Conservation (phyloP, 2,797 vertebrate genomes). For the Crossoptilon crossoptilon region DNA sequence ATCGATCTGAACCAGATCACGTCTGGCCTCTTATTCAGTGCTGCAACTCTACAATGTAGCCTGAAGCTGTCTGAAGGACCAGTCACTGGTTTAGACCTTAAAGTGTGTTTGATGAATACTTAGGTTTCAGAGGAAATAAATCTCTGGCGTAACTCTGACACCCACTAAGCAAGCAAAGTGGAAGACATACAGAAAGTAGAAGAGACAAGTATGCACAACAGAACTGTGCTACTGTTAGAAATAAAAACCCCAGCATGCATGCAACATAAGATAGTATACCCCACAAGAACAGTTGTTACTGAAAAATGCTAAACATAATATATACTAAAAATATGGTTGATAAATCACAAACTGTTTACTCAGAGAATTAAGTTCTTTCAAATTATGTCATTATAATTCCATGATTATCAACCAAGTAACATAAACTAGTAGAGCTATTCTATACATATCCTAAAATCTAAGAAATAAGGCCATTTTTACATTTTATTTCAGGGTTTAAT, state of each 20-base stretch:
- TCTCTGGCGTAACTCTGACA: background rate
- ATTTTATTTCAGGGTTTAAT: background rate
- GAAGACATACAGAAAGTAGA: background rate
- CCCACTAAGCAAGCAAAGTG: background rate
- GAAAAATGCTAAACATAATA: background rate
- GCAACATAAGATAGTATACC: background rate
- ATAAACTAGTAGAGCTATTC: background rate
- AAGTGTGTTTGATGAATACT: background rate
- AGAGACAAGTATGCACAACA: background rate
- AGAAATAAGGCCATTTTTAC: background rate
- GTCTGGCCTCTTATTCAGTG: background rate
- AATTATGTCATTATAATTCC: background rate
- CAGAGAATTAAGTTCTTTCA: background rate
- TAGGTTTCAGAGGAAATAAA: too few relatives aligned
- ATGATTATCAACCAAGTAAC: background rate
- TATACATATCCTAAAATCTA: background rate
- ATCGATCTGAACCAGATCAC: background rate
- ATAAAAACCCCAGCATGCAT: background rate
- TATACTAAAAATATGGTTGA: background rate
- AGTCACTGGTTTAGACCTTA: background rate
- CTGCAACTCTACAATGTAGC: background rate
- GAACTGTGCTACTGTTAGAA: background rate
- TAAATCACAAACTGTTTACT: background rate
- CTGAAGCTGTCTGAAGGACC: background rate
- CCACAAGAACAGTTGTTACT: background rate